Evolutionary conservation across 1,140 invertebrate genomes (phyloP).

Genomic region (Rhagoletis pomonella): DNA sequence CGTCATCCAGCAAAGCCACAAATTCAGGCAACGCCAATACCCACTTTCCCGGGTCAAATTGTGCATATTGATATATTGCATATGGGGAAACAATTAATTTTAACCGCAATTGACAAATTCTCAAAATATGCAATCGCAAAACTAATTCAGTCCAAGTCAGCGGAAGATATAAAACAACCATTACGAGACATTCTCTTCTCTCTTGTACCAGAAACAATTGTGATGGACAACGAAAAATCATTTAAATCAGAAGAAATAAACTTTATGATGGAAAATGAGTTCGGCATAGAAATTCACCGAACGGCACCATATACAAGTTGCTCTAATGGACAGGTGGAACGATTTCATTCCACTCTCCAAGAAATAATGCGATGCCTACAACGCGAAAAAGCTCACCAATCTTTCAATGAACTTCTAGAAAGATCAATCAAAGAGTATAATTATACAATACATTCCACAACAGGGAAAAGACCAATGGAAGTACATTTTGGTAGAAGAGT

Average conservation of each 20-base stretch:
- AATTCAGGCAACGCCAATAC: not conserved
- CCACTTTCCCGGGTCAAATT: too few relatives aligned
- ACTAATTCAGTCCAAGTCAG: constrained; percentile 55
- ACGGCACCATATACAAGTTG: constrained; percentile 56
- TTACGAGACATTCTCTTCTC: constrained; percentile 56
- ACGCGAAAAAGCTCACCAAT: constrained; percentile 13
- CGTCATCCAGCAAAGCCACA: constrained; percentile 42
- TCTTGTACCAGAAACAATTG: constrained; percentile 58
- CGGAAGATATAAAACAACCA: constrained; percentile 53
- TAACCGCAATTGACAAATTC: constrained; percentile 51
- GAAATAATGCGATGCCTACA: constrained; percentile 16
- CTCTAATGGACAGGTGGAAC: constrained; percentile 60
- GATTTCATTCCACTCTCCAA: constrained; percentile 59
- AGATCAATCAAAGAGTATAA: constrained; percentile 58
- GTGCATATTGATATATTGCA: too few relatives aligned
- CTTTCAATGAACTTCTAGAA: constrained; percentile 57
- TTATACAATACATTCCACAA: constrained; percentile 58
- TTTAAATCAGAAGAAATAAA: constrained; percentile 58
- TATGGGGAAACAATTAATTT: too few relatives aligned
- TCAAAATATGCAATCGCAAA: constrained; percentile 57
- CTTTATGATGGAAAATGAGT: constrained; percentile 57
- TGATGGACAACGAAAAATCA: constrained; percentile 61
- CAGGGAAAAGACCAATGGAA: constrained; percentile 57
- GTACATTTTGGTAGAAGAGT: constrained; percentile 57
- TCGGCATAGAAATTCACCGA: constrained; percentile 52